These are phyloP conservation scores for Cylloceria caligata DNA, from an alignment of 2,888 invertebrate species.

Conservation along the genomic window DNA sequence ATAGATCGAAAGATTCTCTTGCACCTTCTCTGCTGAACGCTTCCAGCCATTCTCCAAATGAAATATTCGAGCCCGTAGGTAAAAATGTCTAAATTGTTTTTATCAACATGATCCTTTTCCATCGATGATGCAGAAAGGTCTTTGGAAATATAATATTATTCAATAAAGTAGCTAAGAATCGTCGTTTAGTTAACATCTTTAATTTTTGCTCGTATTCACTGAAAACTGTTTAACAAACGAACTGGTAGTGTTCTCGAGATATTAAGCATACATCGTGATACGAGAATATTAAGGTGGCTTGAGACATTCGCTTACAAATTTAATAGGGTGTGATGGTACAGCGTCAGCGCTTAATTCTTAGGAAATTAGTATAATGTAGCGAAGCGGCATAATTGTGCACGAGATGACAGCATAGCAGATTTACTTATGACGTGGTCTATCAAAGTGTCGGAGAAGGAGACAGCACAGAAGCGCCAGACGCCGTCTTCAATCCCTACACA, in stretches of 20 bases:
- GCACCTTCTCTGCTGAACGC: not conserved
- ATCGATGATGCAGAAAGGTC: slow-evolving; percentile 2
- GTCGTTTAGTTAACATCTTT: not conserved
- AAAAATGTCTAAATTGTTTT: slow-evolving; percentile 15
- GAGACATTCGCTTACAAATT: slow-evolving; percentile 14
- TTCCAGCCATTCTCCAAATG: slow-evolving; percentile 22
- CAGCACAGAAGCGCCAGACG: not conserved
- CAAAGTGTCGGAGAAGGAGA: slow-evolving; percentile 53
- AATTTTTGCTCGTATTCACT: not conserved
- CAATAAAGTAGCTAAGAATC: slow-evolving; percentile 8
- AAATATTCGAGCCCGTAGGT: slow-evolving; percentile 40
- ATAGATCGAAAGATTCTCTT: not conserved
- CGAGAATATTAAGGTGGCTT: not conserved
- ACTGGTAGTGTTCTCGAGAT: not conserved
- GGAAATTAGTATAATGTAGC: slow-evolving; percentile 71
- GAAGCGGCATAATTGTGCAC: slow-evolving; percentile 2
- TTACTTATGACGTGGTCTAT: slow-evolving; percentile 74
- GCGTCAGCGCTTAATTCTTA: slow-evolving; percentile 69
- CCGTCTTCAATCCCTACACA: slow-evolving; percentile 39
- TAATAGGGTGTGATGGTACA: slow-evolving; percentile 34
- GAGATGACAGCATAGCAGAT: slow-evolving; percentile 16
- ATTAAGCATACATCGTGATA: not conserved
- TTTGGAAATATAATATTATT: slow-evolving; percentile 38
- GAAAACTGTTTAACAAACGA: not conserved
- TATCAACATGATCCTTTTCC: slow-evolving; percentile 19